Evolutionary conservation across 2,113 vertebrate species (phyloP), one percentile per base, ranked within the genome.

Genomic region (Plecturocebus donacophilus): DNA sequence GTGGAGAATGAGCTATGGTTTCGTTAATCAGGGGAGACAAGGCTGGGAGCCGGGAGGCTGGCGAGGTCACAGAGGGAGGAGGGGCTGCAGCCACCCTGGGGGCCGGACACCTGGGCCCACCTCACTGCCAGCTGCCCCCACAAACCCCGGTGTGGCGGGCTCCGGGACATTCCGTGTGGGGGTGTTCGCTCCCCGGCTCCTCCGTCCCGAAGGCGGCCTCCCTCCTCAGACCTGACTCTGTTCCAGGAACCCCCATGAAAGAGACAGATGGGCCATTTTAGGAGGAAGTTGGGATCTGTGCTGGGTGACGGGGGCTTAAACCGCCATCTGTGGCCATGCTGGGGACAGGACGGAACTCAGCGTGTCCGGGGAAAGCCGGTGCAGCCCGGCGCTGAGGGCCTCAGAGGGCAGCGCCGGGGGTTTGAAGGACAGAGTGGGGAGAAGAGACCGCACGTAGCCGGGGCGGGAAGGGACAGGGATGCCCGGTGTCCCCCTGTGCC

Each of bases 11-110:
- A 97, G 77, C 73, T 40, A 87, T 64, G 94, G 80, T 73, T 32
- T n/a, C 97, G 68, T 97, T 98, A 94, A 97, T 98, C 96, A 95
- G 70, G 40, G 64, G 32, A 75, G 54, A 95, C 17, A 2, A 93
- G 81, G 32, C 95, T 92, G 93, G 94, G 68, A 89, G 82, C 56
- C 76, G 8, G 13, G 30, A 8, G 32, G 13, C 93, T 91, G 90
- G 97, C 95, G 93, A 82, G 94, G 96, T 83, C 97, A 1, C 0
- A 20, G 0, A 52, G 4, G 30, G 38, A 73, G 66, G 14, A 1
- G n/a, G 1, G 4, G 38, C 40, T 45, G 27, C 25, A 1, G 25
- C 70, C 20, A 7, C 35, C 42, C 3, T 23, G 4, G 70, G 17
- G 2, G 0, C 11, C 0, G 0, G 70, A 3, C 73, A 13, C 66